Conservation (phyloP, 2,888 invertebrate genomes). For the Xylophagus ater region DNA sequence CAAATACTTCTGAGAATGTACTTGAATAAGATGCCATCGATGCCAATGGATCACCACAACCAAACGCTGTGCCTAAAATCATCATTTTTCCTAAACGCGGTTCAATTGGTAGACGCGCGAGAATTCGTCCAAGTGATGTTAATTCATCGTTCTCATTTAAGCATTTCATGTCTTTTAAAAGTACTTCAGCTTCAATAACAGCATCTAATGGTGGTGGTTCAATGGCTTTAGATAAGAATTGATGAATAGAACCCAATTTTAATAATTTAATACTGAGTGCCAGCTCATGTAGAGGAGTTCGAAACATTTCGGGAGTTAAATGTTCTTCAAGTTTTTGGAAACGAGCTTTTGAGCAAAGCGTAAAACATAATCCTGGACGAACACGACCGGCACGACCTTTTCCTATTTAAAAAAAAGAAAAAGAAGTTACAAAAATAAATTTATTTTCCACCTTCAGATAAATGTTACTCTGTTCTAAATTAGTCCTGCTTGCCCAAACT, state of each 20-base stretch:
- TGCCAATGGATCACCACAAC: constrained; percentile 80
- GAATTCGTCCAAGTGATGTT: constrained; percentile 84
- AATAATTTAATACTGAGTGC: constrained; percentile 81
- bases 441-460: neutral
- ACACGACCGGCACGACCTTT: constrained; percentile 95
- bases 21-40: constrained; percentile 93
- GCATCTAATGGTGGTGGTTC: constrained; percentile 97
- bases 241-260: constrained; percentile 81
- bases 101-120: constrained; percentile 92
- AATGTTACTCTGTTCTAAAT: constrained; percentile 65
- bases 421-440: neutral
- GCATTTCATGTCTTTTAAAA: constrained; percentile 77
- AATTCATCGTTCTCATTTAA: constrained; percentile 77
- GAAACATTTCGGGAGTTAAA: constrained; percentile 93
- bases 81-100: constrained; percentile 96
- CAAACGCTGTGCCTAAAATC: constrained; percentile 84
- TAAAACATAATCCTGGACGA: constrained; percentile 85
- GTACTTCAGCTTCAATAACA: constrained; percentile 92
- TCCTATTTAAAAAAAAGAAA: constrained; percentile 35
- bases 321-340: constrained; percentile 71
- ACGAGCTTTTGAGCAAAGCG: constrained; percentile 71
- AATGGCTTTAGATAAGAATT: constrained; percentile 89
- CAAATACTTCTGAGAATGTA: constrained; percentile 90
- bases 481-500: constrained; percentile 89
- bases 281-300: constrained; percentile 91